These are phyloP conservation scores for Elysia crispata DNA, from an alignment of 2,888 invertebrate species.

Conservation along the genomic window DNA sequence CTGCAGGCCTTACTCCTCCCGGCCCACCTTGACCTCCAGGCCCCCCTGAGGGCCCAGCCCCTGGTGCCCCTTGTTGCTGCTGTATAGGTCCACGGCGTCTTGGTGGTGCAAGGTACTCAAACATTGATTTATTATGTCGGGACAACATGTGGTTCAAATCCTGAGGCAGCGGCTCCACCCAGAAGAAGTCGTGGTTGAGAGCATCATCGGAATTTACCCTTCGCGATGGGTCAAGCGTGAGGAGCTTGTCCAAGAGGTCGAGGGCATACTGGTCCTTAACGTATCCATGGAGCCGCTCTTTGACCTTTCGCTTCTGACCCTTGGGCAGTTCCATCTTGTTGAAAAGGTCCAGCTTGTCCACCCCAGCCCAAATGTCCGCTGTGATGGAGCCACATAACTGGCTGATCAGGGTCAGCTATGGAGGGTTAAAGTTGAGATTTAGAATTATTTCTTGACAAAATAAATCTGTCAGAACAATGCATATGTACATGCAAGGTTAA, in stretches of 20 bases:
- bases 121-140: slow-evolving; percentile 21
- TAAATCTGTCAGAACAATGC: too few relatives aligned
- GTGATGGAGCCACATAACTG: slow-evolving; percentile 97
- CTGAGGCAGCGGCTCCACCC: slow-evolving; percentile 91
- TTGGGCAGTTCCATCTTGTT: slow-evolving; percentile 77
- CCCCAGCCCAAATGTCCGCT: slow-evolving; percentile 90
- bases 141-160: slow-evolving; percentile 23
- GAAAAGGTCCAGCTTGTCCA: slow-evolving; percentile 91
- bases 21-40: too few relatives aligned
- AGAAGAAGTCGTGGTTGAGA: slow-evolving; percentile 93
- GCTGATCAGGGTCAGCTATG: slow-evolving; percentile 93
- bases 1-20: slow-evolving; percentile 41
- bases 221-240: slow-evolving; percentile 75
- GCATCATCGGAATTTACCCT: slow-evolving; percentile 13
- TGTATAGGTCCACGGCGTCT: neutral
- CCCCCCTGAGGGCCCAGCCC: too few relatives aligned
- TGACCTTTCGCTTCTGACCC: slow-evolving; percentile 78
- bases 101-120: neutral
- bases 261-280: slow-evolving; percentile 94
- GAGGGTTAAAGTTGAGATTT: too few relatives aligned
- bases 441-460: too few relatives aligned
- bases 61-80: neutral
- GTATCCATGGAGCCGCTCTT: slow-evolving; percentile 85
- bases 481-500: too few relatives aligned
- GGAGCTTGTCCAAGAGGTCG: slow-evolving; percentile 87